Base-by-base conservation (phyloP, 2,888 invertebrate genomes). In the Plebejus melissa region DNA sequence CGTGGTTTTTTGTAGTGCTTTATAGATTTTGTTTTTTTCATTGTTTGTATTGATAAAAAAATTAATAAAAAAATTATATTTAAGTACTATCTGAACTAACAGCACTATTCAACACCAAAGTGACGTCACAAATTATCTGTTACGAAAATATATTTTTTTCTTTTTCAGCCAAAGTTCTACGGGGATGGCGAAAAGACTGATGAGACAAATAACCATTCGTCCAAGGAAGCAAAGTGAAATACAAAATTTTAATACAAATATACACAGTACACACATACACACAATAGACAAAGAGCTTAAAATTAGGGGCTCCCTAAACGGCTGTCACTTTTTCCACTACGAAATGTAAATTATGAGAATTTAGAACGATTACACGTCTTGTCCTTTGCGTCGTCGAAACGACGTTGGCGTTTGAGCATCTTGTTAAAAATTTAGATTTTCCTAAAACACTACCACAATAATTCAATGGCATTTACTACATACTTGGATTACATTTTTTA, bases 131-230 rank as follows among this genome's bases (percentile, higher is more conserved):
- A 60, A 60, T 32, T 32, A 65, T 57, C 46, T 22, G 46, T 38
- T 58, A 65, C 9, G 22, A 60, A 2, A 60, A 22, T 76, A 32
- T 76, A 38, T 77, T 75, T 80, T 79, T 75, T 79, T 79, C 74
- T 81, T 83, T 94, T 87, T 74, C 93, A 95, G 95, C 95, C 95
- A 85, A 95, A 95, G 89, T 95, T 95, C 89, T 95, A 95, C 85
- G 94, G 94, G 85, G 95, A 95, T 88, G 94, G 93, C 85, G 95
- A 95, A 86, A 94, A 94, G 94, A 93, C 94, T 91, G 94, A 94
- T 86, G 94, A 94, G 82, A 91, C 89, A 84, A 93, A 91, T 88
- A 93, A 93, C 81, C 90, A 91, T 89, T 89, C 92, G 90, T 92
- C 92, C 91, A 94, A 94, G 90, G 94, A 92, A 80, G 84, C 87